Conservation (phyloP, 2,888 invertebrate genomes). For the Ceriagrion tenellum region DNA sequence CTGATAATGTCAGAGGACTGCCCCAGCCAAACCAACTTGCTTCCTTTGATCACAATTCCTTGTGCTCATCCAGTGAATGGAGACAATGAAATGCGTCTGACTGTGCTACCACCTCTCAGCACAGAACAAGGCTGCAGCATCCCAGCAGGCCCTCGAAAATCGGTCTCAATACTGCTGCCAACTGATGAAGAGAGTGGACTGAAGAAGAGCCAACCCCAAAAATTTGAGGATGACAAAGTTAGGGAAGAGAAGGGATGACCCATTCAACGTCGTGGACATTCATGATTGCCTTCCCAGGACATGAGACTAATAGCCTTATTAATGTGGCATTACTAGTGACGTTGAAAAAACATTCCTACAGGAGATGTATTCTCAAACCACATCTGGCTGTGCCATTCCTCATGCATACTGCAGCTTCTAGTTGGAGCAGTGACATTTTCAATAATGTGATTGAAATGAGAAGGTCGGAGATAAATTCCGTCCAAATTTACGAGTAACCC, state of each 20-base stretch:
- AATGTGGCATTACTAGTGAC: background rate
- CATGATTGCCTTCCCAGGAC: constrained; percentile 33
- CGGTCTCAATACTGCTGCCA: constrained; percentile 82
- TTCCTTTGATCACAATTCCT: constrained; percentile 47
- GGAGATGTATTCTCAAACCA: constrained; percentile 42
- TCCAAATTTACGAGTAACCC: background rate
- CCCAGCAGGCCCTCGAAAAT: constrained; percentile 77
- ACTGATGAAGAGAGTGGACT: constrained; percentile 80
- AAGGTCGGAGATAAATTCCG: constrained; percentile 59
- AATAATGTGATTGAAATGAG: constrained; percentile 32
- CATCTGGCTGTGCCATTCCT: constrained; percentile 59
- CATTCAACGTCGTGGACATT: constrained; percentile 48
- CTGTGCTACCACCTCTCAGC: constrained; percentile 43
- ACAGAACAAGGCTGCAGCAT: constrained; percentile 69
- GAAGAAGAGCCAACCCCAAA: constrained; percentile 5
- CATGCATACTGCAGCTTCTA: constrained; percentile 44
- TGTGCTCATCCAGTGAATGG: constrained; percentile 35
- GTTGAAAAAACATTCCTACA: constrained; percentile 57
- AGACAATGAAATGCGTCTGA: constrained; percentile 43
- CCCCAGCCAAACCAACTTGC: constrained; percentile 30
- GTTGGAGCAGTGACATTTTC: constrained; percentile 55
- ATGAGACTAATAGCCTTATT: constrained; percentile 20
- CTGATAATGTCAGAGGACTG: constrained; percentile 47
- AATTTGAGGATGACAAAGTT: constrained; percentile 50
- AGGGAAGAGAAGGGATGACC: constrained; percentile 61